Base-by-base conservation (phyloP, 2,113 vertebrate species). In the Pelmatolapia mariae region DNA sequence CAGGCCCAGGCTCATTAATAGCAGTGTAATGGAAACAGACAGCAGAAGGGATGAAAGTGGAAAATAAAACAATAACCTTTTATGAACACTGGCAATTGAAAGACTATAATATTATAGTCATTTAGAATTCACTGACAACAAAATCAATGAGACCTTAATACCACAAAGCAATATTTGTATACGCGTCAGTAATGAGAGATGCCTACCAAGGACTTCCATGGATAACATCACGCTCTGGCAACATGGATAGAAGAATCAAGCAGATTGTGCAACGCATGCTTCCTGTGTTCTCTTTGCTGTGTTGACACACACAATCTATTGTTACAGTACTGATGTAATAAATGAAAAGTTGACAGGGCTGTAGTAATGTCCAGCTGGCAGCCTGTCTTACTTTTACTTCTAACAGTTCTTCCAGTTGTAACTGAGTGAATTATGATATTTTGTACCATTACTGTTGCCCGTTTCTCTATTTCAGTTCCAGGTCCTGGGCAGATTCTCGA, bases 401-500 rank as follows among this genome's bases (percentile, higher is more conserved):
- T 4, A 52, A 81, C 45, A 22, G 22, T 45, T 89, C 13, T 90
- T 92, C 86, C 91, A 91, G 89, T 90, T 91, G 29, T 45, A 71
- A 38, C 1, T 29, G 53, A 91, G 45, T 19, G 56, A 81, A 81
- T 68, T 11, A 3, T 3, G 15, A 54, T 33, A 13, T 26, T 82
- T 86, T 10, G 54, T 47, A 71, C 38, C 86, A 52, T 71, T 71
- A 2, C 15, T 0, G 71, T 38, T 78, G 18, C 15, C 52, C 3
- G 19, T 87, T 18, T 66, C 31, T 13, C 3, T 10, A 61, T 52
- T 78, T 97, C 89, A 97, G 91, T 96, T 96, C 96, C 95, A 96
- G 89, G 96, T 95, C 81, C 94, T 89, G 2, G 94, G 91, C 8
- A 96, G 93, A 85, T 95, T 96, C 78, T 96, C 92, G 0, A 95